These are phyloP conservation scores for Psittacara wagleri DNA, from an alignment of 2,113 vertebrate genomes.

Conservation along the genomic window DNA sequence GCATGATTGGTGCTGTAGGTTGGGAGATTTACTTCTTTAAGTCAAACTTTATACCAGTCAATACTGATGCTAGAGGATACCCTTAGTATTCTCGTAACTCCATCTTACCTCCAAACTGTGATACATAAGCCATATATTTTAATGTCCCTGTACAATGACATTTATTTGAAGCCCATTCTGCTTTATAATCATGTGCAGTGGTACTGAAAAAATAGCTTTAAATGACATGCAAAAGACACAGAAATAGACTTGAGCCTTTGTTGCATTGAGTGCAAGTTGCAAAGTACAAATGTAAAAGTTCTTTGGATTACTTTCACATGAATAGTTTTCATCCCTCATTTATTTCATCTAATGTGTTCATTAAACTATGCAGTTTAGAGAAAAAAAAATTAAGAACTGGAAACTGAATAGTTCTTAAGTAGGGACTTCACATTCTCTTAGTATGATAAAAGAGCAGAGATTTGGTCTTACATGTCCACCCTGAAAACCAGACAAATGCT, in stretches of 20 bases:
- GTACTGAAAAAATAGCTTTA: neutral
- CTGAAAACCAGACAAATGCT: neutral
- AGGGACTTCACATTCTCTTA: neutral
- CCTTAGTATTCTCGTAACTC: neutral
- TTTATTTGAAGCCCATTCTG: neutral
- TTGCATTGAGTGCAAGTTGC: neutral
- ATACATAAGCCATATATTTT: neutral
- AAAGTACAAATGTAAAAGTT: neutral
- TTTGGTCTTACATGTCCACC: neutral
- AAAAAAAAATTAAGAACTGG: neutral
- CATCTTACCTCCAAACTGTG: neutral
- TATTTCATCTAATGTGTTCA: neutral
- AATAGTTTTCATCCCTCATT: neutral
- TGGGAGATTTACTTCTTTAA: neutral
- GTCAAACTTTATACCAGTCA: neutral
- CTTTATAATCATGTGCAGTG: neutral
- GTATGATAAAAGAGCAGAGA: neutral
- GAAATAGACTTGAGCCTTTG: neutral
- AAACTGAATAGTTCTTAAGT: neutral
- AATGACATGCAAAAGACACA: neutral
- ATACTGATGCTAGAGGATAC: neutral
- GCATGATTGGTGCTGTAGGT: neutral
- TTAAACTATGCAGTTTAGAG: neutral
- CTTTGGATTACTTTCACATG: neutral
- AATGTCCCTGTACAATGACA: neutral